Base-by-base conservation (phyloP, 2,888 invertebrate genomes). In the Acrobasis suavella region DNA sequence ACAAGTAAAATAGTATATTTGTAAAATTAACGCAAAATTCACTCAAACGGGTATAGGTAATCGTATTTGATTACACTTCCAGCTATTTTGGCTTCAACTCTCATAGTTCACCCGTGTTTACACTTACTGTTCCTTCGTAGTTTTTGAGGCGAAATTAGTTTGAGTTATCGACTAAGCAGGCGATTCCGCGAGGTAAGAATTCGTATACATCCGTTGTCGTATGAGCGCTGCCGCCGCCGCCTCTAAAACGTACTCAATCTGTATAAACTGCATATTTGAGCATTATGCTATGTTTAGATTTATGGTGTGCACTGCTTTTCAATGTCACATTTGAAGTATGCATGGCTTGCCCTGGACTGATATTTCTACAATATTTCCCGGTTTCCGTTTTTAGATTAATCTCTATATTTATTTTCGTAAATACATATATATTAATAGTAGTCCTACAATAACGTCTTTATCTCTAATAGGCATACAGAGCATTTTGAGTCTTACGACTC, bases 171-270 rank as follows among this genome's bases (percentile, higher is more conserved):
- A 72, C 72, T 67, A 71, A 71, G 72, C 75, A 74, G 75, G 77
- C 77, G 78, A 80, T 86, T 83, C 74, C 79, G 81, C 75, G 66
- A 72, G 80, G 83, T 75, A 46, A 46, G 46, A 46, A 83, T 89
- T 85, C 74, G 82, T 89, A 90, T 75, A 91, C 91, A 91, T 91
- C 91, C 91, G 91, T 80, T 72, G 69, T 69, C 59, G 72, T 80
- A 84, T 85, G 87, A 87, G 88, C 80, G 77, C 70, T 70, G 72
- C 77, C n/a, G 78, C 81, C 80, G 77, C 70, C 70, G 72, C 77
- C 78, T 81, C 72, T 77, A 81, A 85, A 83, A 82, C 82, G 83
- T 82, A 71, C 72, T 72, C 70, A 68, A 70, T 72, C 75, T 76
- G 73, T 76, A 78, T 78, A 77, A 77, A 79, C 72, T 71, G 60